Evolutionary conservation across 2,797 vertebrate genomes (phyloP).

Genomic region (Characodon lateralis): DNA sequence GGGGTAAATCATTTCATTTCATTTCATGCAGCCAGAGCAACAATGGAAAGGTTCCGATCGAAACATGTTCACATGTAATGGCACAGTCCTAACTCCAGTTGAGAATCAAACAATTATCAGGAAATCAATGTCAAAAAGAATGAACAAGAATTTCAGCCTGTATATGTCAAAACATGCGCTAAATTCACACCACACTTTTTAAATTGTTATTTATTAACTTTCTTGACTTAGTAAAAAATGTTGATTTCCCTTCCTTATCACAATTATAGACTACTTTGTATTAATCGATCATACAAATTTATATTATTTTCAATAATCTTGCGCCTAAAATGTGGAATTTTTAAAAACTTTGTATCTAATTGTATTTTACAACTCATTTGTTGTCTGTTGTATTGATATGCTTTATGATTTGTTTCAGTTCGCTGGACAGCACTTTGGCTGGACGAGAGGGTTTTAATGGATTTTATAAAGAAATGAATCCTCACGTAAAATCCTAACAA

Average conservation of each 20-base stretch:
- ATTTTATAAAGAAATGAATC: background rate
- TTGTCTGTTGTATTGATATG: background rate
- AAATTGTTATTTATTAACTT: background rate
- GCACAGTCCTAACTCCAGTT: too few species aligned
- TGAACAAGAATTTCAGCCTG: too few species aligned
- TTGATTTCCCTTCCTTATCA: background rate
- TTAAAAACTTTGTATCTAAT: background rate
- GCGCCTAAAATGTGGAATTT: background rate
- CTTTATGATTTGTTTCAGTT: too few species aligned
- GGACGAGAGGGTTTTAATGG: background rate
- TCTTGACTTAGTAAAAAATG: background rate
- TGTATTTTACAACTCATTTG: background rate
- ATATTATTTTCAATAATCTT: background rate
- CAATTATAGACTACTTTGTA: background rate
- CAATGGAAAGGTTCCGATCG: too few species aligned
- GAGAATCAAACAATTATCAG: too few species aligned
- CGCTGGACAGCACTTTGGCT: too few species aligned
- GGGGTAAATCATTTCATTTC: too few species aligned
- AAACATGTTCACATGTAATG: too few species aligned
- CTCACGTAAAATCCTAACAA: background rate
- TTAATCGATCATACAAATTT: background rate
- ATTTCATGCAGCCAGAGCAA: too few species aligned
- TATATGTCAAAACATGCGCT: too few species aligned
- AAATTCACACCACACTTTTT: too few species aligned
- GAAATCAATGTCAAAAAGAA: too few species aligned